Evolutionary conservation across 2,113 vertebrate genomes (phyloP).

Genomic region (Aspiorhynchus laticeps): DNA sequence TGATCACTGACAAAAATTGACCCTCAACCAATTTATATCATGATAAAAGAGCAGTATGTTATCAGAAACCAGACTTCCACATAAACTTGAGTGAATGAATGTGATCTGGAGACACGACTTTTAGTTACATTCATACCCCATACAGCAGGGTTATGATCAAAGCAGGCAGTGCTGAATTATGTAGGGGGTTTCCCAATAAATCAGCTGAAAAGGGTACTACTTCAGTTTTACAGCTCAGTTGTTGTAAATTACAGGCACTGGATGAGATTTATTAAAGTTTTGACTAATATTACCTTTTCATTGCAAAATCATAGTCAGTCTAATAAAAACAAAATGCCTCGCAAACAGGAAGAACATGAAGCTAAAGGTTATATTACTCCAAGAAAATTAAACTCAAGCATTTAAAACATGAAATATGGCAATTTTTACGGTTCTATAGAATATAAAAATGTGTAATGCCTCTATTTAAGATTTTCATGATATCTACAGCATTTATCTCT

Average conservation of each 20-base stretch:
- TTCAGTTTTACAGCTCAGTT: conserved; percentile 27
- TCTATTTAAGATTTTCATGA: conserved; percentile 24
- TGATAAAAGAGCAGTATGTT: neutral
- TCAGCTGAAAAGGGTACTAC: conserved; percentile 19
- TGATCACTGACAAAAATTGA: neutral
- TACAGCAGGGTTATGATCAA: conserved; percentile 29
- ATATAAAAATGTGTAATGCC: neutral
- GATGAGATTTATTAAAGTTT: conserved; percentile 28
- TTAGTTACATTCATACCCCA: neutral
- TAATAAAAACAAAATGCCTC: conserved; percentile 24
- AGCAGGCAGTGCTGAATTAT: neutral
- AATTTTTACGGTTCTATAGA: neutral
- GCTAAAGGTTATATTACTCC: neutral
- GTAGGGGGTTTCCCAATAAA: conserved; percentile 18
- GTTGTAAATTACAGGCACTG: conserved; percentile 16
- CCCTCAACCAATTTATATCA: neutral
- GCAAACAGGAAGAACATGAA: neutral
- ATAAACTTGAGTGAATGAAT: neutral
- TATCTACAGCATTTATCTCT: neutral
- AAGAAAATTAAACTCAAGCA: neutral
- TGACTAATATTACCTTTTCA: conserved; percentile 31
- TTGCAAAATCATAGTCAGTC: conserved; percentile 26
- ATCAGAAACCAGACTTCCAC: neutral
- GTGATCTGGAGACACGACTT: conserved; percentile 2
- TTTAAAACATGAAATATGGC: conserved; percentile 1